Conservation (phyloP, 2,797 vertebrate genomes). For the Syndactyla subalaris region DNA sequence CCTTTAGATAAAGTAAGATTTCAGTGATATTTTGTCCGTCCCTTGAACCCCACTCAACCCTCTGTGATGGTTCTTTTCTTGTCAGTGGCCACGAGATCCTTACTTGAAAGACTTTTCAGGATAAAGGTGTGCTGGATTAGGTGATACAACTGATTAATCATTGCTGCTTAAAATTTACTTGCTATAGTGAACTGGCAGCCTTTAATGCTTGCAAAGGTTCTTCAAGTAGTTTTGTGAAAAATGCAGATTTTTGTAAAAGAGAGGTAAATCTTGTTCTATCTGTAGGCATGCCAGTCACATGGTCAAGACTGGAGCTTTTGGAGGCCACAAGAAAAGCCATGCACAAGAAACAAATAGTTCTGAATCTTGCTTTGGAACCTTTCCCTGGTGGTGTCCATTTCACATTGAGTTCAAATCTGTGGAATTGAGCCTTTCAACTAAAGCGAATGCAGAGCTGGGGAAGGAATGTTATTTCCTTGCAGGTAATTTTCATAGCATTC, state of each 20-base stretch:
- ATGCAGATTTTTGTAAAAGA: not conserved
- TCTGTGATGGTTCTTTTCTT: not conserved
- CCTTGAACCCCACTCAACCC: not conserved
- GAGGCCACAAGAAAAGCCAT: not conserved
- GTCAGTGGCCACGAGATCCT: not conserved
- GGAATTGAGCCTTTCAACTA: not conserved
- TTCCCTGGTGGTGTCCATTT: not conserved
- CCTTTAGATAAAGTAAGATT: not conserved
- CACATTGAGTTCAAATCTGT: not conserved
- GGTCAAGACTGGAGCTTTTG: not conserved
- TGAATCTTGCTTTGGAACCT: not conserved
- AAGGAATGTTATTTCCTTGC: not conserved
- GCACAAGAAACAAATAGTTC: not conserved
- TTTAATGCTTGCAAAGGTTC: not conserved
- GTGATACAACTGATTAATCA: not conserved
- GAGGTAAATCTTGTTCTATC: not conserved
- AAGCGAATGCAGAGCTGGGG: not conserved
- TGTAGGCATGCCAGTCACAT: not conserved
- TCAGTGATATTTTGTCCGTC: not conserved
- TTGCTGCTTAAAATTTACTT: not conserved
- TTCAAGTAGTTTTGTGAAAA: not conserved
- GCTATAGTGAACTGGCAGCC: not conserved
- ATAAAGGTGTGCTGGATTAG: not conserved
- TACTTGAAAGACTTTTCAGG: not conserved
- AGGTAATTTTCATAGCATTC: not conserved